These are phyloP conservation scores for Aramus guarauna DNA, from an alignment of 2,113 vertebrate genomes.

Conservation along the genomic window DNA sequence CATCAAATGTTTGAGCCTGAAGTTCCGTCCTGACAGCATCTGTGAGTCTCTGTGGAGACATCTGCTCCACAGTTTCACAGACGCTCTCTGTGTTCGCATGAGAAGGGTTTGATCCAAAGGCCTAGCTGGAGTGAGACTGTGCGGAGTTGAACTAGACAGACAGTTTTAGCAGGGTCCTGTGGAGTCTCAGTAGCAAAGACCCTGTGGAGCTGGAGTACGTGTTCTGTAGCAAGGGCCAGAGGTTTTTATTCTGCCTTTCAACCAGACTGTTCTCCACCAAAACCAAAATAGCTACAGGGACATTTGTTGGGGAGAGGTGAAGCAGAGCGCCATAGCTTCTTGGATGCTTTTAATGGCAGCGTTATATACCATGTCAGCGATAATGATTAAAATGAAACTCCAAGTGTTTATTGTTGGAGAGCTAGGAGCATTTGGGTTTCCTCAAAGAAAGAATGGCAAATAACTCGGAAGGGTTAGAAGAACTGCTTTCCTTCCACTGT, in stretches of 20 bases:
- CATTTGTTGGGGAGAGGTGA: background rate
- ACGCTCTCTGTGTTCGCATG: conserved; percentile 73
- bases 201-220: conserved; percentile 61
- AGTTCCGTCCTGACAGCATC: conserved; percentile 78
- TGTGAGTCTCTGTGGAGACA: conserved; percentile 81
- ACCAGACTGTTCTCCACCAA: conserved; percentile 17
- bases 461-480: background rate
- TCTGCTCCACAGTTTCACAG: conserved; percentile 75
- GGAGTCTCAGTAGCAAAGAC: conserved; percentile 68
- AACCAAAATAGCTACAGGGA: conserved; percentile 21
- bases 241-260: conserved; percentile 65
- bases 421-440: background rate
- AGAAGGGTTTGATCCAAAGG: conserved; percentile 79
- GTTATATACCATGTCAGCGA: background rate
- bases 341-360: conserved; percentile 21
- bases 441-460: background rate
- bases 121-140: conserved; percentile 69
- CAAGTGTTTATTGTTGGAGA: background rate
- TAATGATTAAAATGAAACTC: background rate
- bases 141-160: conserved; percentile 69
- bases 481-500: background rate
- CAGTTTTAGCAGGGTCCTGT: conserved; percentile 69
- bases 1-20: conserved; percentile 80
- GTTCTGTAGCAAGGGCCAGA: conserved; percentile 44
- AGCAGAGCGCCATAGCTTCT: conserved; percentile 13